Percentiles rank a stretch among this genome's conserved stretches.
Conservation (phyloP, 2,797 vertebrate species). For the Parauchenoglanis punctatus region DNA sequence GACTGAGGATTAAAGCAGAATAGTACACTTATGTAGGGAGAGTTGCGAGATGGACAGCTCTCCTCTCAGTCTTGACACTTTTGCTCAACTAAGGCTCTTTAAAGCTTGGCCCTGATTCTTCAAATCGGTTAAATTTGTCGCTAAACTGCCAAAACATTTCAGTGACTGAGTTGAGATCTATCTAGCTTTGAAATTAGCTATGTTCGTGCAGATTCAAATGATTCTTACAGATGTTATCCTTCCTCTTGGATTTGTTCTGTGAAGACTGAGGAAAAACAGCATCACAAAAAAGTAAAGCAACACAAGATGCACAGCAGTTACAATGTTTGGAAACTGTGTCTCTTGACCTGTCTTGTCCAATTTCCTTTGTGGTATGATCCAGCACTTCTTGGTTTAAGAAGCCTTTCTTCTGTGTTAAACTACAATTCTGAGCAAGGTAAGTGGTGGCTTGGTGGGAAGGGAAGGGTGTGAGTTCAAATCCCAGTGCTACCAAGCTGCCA, state of each 20-base stretch:
- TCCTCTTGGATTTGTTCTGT: slow-evolving; percentile 12
- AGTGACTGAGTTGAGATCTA: not conserved
- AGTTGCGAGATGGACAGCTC: slow-evolving; percentile 1
- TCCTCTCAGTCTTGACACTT: slow-evolving; percentile 21
- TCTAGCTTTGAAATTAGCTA: not conserved
- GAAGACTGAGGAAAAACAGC: slow-evolving; percentile 9
- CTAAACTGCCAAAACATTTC: slow-evolving; percentile 6
- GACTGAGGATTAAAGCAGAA: slow-evolving; percentile 30
- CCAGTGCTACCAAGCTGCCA: not conserved
- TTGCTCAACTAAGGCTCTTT: not conserved
- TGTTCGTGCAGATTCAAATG: slow-evolving; percentile 6
- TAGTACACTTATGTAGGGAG: slow-evolving; percentile 18
- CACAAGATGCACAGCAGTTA: slow-evolving; percentile 8
- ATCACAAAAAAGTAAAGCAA: slow-evolving; percentile 7
- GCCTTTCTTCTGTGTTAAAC: not conserved
- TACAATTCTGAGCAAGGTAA: not conserved
- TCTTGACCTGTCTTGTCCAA: slow-evolving; percentile 1
- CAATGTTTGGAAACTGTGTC: not conserved
- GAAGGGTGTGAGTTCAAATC: not conserved
- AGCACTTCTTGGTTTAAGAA: not conserved
- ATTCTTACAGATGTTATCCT: slow-evolving; percentile 36
- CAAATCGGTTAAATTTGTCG: not conserved
- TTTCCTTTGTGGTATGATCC: slow-evolving; percentile 24
- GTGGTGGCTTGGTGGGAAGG: not conserved
- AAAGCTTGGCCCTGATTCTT: not conserved